phyloP scores from a whole-genome alignment of 2,113 vertebrate species.

The Tangachromis dhanisi region DNA sequence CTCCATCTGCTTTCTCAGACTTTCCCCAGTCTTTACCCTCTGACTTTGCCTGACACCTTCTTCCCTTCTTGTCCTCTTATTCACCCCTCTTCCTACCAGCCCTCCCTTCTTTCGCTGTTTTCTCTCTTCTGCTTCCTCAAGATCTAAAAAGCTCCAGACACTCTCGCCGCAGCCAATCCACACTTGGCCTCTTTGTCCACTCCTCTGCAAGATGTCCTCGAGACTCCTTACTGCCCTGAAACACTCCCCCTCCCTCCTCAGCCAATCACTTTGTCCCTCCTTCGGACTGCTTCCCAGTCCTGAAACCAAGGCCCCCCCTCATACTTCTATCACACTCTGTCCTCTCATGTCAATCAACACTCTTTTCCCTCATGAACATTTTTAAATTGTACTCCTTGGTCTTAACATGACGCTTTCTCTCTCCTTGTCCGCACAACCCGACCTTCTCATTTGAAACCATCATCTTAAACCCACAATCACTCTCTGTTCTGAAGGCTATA shows the following conservation, averaged over 20 bases:
- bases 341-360: not conserved
- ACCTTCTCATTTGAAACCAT: not conserved
- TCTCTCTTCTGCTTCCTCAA: constrained; percentile 28
- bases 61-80: constrained; percentile 8
- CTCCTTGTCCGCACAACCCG: not conserved
- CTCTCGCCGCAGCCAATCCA: not conserved
- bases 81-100: constrained; percentile 10
- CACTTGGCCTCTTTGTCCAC: constrained; percentile 20
- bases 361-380: not conserved
- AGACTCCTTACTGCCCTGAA: constrained; percentile 27
- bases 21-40: not conserved
- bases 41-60: constrained; percentile 1
- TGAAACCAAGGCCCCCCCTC: not conserved
- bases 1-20: not conserved
- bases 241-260: constrained; percentile 33
- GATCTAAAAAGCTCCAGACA: not conserved
- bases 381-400: not conserved
- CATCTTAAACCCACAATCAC: not conserved
- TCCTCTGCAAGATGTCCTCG: constrained; percentile 24
- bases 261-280: constrained; percentile 29
- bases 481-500: not conserved
- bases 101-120: not conserved
- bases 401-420: not conserved
- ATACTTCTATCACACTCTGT: not conserved
- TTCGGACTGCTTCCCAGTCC: not conserved